Conservation (phyloP, 2,113 vertebrate species). For the Actenoides hombroni region DNA sequence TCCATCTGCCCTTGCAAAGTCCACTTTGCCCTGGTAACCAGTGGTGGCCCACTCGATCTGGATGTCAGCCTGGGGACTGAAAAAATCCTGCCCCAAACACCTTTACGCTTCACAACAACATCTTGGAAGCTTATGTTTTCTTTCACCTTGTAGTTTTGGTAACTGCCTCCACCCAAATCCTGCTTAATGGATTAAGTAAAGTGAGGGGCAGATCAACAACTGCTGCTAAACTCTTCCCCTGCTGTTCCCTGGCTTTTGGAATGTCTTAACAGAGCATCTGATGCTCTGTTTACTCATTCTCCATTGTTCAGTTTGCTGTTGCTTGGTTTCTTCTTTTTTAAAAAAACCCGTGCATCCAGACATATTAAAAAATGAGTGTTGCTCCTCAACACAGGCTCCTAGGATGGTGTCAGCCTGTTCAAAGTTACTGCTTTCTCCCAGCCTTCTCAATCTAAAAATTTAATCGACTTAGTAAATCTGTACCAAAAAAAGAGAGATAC, state of each 20-base stretch:
- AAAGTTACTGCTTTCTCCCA: background rate
- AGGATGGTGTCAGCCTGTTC: background rate
- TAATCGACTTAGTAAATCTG: background rate
- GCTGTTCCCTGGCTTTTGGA: background rate
- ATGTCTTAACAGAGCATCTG: background rate
- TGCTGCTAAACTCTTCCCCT: background rate
- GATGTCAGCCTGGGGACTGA: background rate
- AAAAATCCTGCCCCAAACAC: background rate
- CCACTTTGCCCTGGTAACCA: background rate
- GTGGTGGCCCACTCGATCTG: background rate
- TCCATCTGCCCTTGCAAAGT: background rate
- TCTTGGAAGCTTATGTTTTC: background rate
- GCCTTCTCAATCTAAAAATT: background rate
- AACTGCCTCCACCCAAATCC: background rate
- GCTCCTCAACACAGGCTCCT: background rate
- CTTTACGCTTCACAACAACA: rapidly evolving
- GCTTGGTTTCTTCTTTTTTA: background rate
- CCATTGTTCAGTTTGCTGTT: background rate
- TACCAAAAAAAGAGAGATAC: background rate
- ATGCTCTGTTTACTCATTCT: background rate
- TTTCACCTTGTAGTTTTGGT: background rate
- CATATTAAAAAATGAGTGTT: background rate
- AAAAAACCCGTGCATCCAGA: background rate
- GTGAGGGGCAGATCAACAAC: background rate
- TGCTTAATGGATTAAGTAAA: background rate